Percentiles rank a stretch among this genome's conserved stretches.
Evolutionary conservation across 1,140 invertebrate genomes (phyloP).

Genomic region (Callitettix versicolor): DNA sequence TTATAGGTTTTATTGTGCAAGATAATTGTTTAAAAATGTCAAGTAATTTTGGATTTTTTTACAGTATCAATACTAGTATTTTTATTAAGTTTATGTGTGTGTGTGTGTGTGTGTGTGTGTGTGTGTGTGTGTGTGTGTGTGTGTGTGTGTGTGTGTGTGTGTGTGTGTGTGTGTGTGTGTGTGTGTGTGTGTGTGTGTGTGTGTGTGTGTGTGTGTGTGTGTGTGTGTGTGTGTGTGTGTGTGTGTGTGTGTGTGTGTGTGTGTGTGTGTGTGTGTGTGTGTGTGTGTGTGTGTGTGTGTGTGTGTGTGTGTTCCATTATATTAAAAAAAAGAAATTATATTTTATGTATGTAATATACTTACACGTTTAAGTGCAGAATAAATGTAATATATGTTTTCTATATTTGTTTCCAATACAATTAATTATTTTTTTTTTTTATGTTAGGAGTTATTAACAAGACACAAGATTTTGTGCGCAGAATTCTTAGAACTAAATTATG

Average conservation of each 20-base stretch:
- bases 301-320: no score
- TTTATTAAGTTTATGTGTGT: constrained; percentile 15
- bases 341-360: no score
- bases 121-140: constrained; percentile 21
- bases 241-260: constrained; percentile 16
- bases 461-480: constrained; percentile 97
- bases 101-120: constrained; percentile 21
- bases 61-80: no score
- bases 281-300: no score
- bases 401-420: neutral
- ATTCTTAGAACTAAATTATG: constrained; percentile 97
- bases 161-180: constrained; percentile 21
- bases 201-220: constrained; percentile 21
- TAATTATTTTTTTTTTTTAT: constrained; percentile 23
- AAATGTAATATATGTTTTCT: neutral
- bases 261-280: neutral
- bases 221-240: constrained; percentile 21
- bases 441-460: constrained; percentile 92
- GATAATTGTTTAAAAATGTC: no score
- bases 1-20: neutral
- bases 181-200: constrained; percentile 21
- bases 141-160: constrained; percentile 21
- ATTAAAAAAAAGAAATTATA: no score
- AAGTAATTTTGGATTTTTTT: no score
- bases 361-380: no score